Percentiles rank a stretch among this genome's conserved stretches.
These are phyloP conservation scores for Charadrius vociferus DNA, from an alignment of 2,113 vertebrate genomes.

Conservation along the genomic window DNA sequence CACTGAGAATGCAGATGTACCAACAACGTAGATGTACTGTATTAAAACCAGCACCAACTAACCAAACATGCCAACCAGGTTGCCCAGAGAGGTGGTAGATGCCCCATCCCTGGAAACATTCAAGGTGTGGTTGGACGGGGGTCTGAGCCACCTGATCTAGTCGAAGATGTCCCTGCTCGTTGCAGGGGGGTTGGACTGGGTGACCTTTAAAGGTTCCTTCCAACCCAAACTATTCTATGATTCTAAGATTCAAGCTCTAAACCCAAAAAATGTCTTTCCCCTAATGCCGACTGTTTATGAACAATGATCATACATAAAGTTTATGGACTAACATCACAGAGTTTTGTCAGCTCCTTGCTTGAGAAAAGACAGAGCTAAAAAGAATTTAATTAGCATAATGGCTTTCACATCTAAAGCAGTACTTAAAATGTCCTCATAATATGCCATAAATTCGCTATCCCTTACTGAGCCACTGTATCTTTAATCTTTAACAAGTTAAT, in stretches of 20 bases:
- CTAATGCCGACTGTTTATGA: background rate
- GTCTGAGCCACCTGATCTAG: background rate
- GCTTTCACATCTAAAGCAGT: constrained; percentile 19
- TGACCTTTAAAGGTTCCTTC: background rate
- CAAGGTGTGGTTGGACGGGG: background rate
- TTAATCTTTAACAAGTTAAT: constrained; percentile 56
- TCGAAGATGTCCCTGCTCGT: background rate
- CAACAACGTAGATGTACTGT: background rate
- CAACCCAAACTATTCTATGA: background rate
- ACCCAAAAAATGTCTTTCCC: background rate
- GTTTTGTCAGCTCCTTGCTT: background rate
- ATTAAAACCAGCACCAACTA: background rate
- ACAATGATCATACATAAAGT: background rate
- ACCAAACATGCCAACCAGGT: background rate
- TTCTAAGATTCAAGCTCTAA: background rate
- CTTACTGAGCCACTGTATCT: constrained; percentile 19
- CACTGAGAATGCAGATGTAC: background rate
- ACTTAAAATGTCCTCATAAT: background rate
- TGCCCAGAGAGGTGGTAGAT: background rate
- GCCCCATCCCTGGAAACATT: background rate
- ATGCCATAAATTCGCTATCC: background rate
- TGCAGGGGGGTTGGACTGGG: background rate
- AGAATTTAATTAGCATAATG: constrained; percentile 26
- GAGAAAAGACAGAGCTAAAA: background rate
- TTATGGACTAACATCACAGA: background rate